Evolutionary conservation across 2,888 invertebrate genomes (phyloP).

Genomic region (Crepidodera aurea): DNA sequence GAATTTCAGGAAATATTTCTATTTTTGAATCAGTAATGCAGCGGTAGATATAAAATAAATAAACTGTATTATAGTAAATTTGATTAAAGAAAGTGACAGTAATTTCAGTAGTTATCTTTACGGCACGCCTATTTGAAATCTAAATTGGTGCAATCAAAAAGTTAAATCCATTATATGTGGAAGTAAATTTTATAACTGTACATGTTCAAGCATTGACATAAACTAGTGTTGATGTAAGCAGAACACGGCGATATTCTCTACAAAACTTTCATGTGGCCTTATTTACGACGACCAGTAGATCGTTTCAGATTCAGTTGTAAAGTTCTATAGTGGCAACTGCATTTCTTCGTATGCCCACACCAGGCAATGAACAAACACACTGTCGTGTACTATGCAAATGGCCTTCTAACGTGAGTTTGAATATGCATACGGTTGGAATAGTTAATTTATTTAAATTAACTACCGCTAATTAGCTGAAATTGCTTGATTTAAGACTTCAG

Average conservation of each 20-base stretch:
- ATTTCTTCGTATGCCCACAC: slow-evolving; percentile 28
- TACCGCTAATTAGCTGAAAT: slow-evolving; percentile 32
- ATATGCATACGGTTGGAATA: slow-evolving; percentile 43
- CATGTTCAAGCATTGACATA: slow-evolving; percentile 26
- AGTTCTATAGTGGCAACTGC: slow-evolving; percentile 29
- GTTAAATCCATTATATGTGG: background rate
- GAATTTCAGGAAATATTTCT: too few relatives aligned
- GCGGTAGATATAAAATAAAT: too few relatives aligned
- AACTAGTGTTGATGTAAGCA: slow-evolving; percentile 35
- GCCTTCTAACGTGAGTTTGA: slow-evolving; percentile 51
- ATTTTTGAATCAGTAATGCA: too few relatives aligned
- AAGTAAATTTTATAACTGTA: slow-evolving; percentile 27
- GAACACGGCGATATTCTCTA: slow-evolving; percentile 30
- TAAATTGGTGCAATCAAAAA: background rate
- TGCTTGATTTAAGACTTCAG: slow-evolving; percentile 50
- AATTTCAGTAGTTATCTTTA: too few relatives aligned
- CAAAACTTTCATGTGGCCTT: slow-evolving; percentile 30
- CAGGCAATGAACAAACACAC: slow-evolving; percentile 15
- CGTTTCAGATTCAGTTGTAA: slow-evolving; percentile 30
- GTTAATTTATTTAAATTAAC: slow-evolving; percentile 54
- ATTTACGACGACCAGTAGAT: slow-evolving; percentile 29
- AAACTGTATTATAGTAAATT: too few relatives aligned
- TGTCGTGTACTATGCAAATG: slow-evolving; percentile 35
- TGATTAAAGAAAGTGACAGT: too few relatives aligned
- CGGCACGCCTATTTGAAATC: too few relatives aligned